Base-by-base conservation (phyloP, 92 coral and sea anemone genomes). In the Actinostola sp. region DNA sequence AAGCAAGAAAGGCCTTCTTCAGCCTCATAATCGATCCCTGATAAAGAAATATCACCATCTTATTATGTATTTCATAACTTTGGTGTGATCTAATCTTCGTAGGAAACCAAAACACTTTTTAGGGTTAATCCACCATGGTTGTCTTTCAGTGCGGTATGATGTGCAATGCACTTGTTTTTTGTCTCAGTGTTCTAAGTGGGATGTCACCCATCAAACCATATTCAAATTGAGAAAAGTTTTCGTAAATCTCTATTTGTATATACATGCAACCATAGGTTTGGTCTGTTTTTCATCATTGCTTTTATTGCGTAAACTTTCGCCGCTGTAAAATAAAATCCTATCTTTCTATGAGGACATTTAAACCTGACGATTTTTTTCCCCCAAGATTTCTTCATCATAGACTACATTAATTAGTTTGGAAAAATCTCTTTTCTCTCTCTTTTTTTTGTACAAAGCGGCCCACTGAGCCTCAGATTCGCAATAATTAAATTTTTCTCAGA, bases 11-110 rank as follows among this genome's bases (percentile, higher is more conserved):
- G 2, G 7, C 30, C 34, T 68, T 68, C 28, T 50, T 68, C 62
- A 44, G 61, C 33, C 25, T 12, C 56, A 45, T 12, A 33, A 33
- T 68, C 29, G 62, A 44, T 0, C 41, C 70, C 33, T 27, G 72
- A 66, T 68, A 68, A 50, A 51, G 49, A 62, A 51, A 51, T 33
- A 68, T 33, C 74, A 68, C 46, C 36, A 38, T 55, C 65, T 39
- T 43, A 56, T 54, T 54, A 55, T 58, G 46, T 35, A 58, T 38
- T 6, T 31, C 63, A 30, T 70, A 35, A 35, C 77, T 71, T 71
- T 71, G 54, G 28, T 71, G 35, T 57, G 77, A 71, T 71, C 77
- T 71, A 55, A 58, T 55, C 77, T n/a, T 27, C 7, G 43, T 1
- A 24, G 25, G 23, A 57, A 30, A 58, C 59, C 66, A 71, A 71